phyloP scores from a whole-genome alignment of 2,113 vertebrate species.

The Clinocottus analis region DNA sequence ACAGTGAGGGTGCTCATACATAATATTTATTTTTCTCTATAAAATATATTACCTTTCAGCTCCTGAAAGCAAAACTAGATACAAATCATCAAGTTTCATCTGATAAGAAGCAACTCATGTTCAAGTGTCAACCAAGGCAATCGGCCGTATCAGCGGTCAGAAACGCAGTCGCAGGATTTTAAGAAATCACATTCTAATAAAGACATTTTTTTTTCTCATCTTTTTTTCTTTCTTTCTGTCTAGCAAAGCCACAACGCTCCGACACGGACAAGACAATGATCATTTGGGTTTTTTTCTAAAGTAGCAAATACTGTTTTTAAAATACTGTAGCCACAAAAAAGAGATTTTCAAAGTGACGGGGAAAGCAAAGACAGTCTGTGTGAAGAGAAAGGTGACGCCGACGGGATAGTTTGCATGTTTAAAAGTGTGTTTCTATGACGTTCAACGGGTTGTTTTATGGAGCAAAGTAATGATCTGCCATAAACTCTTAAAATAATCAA shows the following conservation, averaged over 20 bases:
- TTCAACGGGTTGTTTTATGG: too few species aligned
- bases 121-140: constrained; percentile 77
- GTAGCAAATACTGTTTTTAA: constrained; percentile 70
- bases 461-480: too few species aligned
- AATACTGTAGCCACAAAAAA: constrained; percentile 62
- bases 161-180: constrained; percentile 65
- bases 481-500: too few species aligned
- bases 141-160: constrained; percentile 66
- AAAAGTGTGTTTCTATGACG: neutral
- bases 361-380: constrained; percentile 44
- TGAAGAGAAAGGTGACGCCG: constrained; percentile 24
- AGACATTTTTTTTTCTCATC: constrained; percentile 13
- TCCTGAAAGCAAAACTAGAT: constrained; percentile 81
- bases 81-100: constrained; percentile 77
- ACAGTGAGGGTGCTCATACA: constrained; percentile 77
- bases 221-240: constrained; percentile 44
- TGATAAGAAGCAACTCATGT: constrained; percentile 78
- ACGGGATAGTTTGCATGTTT: neutral
- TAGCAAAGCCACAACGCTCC: constrained; percentile 61
- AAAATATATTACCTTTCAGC: constrained; percentile 83
- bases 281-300: constrained; percentile 54
- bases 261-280: constrained; percentile 53
- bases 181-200: constrained; percentile 78
- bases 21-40: constrained; percentile 75
- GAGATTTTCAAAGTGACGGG: constrained; percentile 38